A percentile compares a stretch with the other conserved stretches of the same genome.
These are phyloP conservation scores for Sylvia atricapilla DNA, from an alignment of 2,113 vertebrate species.

Conservation along the genomic window DNA sequence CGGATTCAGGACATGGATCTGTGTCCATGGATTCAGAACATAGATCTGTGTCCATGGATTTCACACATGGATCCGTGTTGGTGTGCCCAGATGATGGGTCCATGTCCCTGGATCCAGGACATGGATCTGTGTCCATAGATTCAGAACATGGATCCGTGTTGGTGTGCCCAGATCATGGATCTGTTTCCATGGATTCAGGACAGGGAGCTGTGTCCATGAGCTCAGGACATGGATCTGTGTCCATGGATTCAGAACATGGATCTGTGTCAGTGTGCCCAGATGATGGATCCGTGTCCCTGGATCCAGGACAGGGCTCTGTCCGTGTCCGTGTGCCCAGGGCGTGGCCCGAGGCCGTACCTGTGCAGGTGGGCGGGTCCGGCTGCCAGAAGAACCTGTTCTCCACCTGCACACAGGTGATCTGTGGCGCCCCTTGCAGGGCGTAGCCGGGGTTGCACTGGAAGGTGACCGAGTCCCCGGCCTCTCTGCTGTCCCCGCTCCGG, in stretches of 20 bases:
- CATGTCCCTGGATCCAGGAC: neutral
- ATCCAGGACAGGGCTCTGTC: too few species aligned
- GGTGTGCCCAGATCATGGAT: too few species aligned
- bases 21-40: neutral
- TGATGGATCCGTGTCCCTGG: too few species aligned
- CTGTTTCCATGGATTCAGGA: too few species aligned
- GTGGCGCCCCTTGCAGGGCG: slow-evolving; percentile 84
- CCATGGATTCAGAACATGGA: too few species aligned
- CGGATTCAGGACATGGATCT: accelerated
- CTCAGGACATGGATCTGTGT: too few species aligned
- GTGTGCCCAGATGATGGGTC: neutral
- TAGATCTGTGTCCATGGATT: accelerated
- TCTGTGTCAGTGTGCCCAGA: too few species aligned
- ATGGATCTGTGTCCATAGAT: accelerated
- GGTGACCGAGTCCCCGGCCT: slow-evolving; percentile 88
- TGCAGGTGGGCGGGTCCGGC: slow-evolving; percentile 91
- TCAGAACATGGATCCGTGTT: too few species aligned
- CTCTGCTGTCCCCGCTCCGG: slow-evolving; percentile 87
- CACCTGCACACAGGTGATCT: slow-evolving; percentile 92
- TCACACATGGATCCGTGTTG: accelerated
- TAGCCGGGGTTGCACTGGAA: slow-evolving; percentile 98
- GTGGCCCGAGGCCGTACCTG: slow-evolving; percentile 67
- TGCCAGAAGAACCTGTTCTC: slow-evolving; percentile 97
- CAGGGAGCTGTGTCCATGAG: too few species aligned
- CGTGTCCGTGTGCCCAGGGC: neutral